Base-by-base conservation (phyloP, 2,113 vertebrate species). In the Forbesichthys papilliferus region DNA sequence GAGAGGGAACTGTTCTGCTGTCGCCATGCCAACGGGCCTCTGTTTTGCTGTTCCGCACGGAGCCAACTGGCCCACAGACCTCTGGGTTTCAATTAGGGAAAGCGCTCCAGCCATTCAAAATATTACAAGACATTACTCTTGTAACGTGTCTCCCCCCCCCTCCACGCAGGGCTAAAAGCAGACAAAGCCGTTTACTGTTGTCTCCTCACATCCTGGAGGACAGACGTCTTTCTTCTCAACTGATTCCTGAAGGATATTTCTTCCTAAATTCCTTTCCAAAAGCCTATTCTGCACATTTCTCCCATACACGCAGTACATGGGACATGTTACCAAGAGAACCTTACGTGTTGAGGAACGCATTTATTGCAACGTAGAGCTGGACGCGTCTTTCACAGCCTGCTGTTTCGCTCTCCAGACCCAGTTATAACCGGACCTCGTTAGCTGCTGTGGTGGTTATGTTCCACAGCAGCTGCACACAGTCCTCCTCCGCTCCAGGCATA, bases 1-100 rank as follows among this genome's bases (percentile, higher is more conserved):
- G 69, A 59, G 73, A 88, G 87, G 80, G 79, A 84, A 71, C 80
- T 80, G 80, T 85, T 87, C 81, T 74, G 75, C 84, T 69, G 87
- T 89, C 64, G 80, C 62, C 83, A 86, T 89, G 86, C 36, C 85
- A 79, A 88, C 86, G 34, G 73, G 51, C 46, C 74, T 73, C 71
- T 89, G 87, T 90, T 92, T 88, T 86, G 79, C 84, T 68, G 77
- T n/a, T 71, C 64, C 36, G 77, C 60, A 70, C 61, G 2, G 69
- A 75, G 82, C 85, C 90, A 87, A 81, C 75, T 83, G 86, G 86
- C 77, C 81, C 82, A 69, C 79, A 79, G 76, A 88, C 70, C 36
- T 16, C 63, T 10, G 47, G 9, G 69, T 64, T 72, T 51, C 1
- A 62, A 55, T 58, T 69, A 66, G 76, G 69, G 66, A 81, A 73